Percentiles rank a stretch among this genome's conserved stretches.
These are phyloP conservation scores for Vidua macroura DNA, from an alignment of 2,113 vertebrate genomes.

Conservation along the genomic window DNA sequence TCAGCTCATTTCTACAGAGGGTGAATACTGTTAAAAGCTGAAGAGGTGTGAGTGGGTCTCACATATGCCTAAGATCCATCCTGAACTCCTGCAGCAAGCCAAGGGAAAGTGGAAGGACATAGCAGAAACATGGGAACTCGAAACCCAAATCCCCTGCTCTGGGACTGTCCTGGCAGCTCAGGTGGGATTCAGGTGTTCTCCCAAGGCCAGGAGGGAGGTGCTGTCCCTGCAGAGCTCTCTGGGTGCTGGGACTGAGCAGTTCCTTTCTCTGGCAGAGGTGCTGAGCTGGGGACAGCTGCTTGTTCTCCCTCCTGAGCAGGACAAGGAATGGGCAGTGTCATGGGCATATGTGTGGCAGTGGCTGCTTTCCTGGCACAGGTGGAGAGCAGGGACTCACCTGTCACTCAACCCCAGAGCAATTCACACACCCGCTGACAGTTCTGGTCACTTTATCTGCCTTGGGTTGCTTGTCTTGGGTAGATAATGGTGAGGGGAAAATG, in stretches of 20 bases:
- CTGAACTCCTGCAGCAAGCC: background rate
- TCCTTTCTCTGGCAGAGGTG: background rate
- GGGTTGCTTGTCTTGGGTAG: background rate
- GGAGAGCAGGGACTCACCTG: background rate
- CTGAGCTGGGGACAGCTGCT: background rate
- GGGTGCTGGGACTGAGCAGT: background rate
- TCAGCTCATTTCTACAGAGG: background rate
- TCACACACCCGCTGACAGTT: background rate
- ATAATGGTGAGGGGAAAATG: background rate
- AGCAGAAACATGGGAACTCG: background rate
- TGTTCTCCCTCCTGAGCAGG: background rate
- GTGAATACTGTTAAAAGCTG: background rate
- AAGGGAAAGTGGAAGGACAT: background rate
- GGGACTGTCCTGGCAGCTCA: rapidly evolving
- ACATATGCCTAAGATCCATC: background rate
- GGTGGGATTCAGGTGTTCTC: background rate
- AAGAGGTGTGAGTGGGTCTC: background rate
- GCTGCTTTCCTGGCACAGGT: background rate
- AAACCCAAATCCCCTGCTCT: background rate
- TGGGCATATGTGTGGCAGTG: background rate
- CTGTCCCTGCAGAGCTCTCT: background rate
- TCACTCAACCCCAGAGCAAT: background rate
- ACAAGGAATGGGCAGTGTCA: background rate
- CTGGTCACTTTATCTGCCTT: background rate
- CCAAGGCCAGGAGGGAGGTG: background rate